phyloP scores from a whole-genome alignment of 2,113 vertebrate genomes.

The Gadus chalcogrammus region DNA sequence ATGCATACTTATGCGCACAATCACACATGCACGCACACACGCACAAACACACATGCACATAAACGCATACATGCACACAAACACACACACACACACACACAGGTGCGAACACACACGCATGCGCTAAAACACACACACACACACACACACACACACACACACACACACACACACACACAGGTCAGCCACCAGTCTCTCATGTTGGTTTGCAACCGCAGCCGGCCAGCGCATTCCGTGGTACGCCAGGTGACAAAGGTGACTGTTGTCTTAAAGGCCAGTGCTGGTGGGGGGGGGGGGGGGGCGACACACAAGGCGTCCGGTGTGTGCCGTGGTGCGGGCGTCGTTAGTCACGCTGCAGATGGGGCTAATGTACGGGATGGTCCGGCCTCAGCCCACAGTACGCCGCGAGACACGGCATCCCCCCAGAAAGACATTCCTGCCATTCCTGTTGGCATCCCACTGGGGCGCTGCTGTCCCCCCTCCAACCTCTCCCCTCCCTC shows the following conservation, averaged over 20 bases:
- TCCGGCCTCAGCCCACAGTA: not conserved
- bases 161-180: not conserved
- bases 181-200: not conserved
- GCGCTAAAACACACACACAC: not conserved
- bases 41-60: no score
- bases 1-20: no score
- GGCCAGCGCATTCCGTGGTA: not conserved
- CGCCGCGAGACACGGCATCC: not conserved
- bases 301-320: not conserved
- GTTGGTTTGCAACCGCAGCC: not conserved
- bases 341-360: not conserved
- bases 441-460: constrained; percentile 57
- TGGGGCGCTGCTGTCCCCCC: constrained; percentile 35
- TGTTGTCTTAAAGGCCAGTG: not conserved
- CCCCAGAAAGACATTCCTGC: constrained; percentile 54
- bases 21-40: no score
- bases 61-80: no score
- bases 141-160: not conserved
- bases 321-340: not conserved
- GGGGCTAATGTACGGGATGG: not conserved
- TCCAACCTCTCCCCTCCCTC: constrained; percentile 20
- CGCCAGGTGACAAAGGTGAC: no score
- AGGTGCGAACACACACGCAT: no score
- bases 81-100: not conserved
- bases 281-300: not conserved